Evolutionary conservation across 1,140 invertebrate species (phyloP).

Genomic region (Parasteatoda tepidariorum): DNA sequence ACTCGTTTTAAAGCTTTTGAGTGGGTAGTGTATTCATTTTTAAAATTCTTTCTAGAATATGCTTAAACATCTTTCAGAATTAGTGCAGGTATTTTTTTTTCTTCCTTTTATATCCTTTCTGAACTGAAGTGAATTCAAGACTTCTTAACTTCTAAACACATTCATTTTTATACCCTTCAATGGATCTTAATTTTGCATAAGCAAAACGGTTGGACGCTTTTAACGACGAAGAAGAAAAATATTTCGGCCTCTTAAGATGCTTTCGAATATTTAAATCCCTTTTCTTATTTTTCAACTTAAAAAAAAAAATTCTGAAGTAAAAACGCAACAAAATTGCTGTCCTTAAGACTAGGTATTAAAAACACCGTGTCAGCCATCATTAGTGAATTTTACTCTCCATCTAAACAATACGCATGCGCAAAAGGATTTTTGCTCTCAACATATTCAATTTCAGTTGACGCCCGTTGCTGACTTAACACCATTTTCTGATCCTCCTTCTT

Average conservation of each 20-base stretch:
- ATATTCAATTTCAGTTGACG: conserved; percentile 57
- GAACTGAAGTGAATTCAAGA: no score
- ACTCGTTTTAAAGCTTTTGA: background rate
- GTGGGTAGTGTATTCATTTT: background rate
- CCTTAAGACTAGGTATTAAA: conserved; percentile 9
- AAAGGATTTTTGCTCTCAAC: background rate
- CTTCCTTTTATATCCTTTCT: background rate
- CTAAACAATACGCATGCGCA: background rate
- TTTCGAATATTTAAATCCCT: conserved; percentile 35
- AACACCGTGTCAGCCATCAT: conserved; percentile 38
- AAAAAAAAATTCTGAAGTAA: no score
- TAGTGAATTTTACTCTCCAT: conserved; percentile 12
- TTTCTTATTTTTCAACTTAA: conserved; percentile 4
- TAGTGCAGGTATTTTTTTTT: background rate
- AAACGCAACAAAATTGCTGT: background rate
- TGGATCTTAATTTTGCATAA: background rate
- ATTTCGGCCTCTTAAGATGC: background rate
- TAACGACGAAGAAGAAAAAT: background rate
- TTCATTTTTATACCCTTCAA: no score
- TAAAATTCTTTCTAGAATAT: background rate
- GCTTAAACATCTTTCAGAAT: background rate
- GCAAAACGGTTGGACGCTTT: conserved; percentile 7
- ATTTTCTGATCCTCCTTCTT: conserved; percentile 31
- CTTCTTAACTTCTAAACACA: no score
- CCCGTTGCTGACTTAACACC: conserved; percentile 56